Conservation (phyloP, 2,113 vertebrate genomes). For the Pygathrix nemaeus region DNA sequence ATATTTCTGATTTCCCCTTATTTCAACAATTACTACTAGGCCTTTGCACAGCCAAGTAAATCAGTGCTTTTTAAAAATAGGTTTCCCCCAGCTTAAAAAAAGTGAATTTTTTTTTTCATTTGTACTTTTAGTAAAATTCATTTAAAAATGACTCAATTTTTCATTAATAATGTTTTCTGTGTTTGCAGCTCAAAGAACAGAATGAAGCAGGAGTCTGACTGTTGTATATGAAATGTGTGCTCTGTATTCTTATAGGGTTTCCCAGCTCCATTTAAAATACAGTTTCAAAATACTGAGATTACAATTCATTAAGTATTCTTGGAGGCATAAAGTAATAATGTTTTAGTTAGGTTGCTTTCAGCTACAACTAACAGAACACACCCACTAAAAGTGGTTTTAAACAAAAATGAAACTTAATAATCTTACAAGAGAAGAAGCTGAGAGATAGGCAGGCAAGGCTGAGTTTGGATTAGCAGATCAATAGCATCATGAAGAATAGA, state of each 20-base stretch:
- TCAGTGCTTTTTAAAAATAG: background rate
- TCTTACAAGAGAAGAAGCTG: background rate
- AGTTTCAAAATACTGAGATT: background rate
- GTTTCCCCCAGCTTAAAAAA: background rate
- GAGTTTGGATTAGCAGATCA: background rate
- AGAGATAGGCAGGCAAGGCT: background rate
- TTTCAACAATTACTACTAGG: background rate
- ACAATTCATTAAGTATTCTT: background rate
- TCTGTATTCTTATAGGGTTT: background rate
- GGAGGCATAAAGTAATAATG: background rate
- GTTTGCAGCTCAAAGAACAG: background rate
- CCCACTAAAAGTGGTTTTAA: background rate
- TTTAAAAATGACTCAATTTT: background rate
- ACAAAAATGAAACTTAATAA: background rate
- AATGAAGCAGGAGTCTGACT: background rate
- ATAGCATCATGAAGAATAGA: background rate
- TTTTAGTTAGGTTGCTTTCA: background rate
- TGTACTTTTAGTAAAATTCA: background rate
- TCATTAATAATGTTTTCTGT: background rate
- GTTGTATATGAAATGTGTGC: background rate
- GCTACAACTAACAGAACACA: background rate
- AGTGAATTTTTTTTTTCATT: background rate
- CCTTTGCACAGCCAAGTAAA: background rate
- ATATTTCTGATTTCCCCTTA: background rate
- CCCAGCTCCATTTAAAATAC: background rate